Conservation (phyloP, 2,113 vertebrate species). For the Mesoclemmys tuberculata region DNA sequence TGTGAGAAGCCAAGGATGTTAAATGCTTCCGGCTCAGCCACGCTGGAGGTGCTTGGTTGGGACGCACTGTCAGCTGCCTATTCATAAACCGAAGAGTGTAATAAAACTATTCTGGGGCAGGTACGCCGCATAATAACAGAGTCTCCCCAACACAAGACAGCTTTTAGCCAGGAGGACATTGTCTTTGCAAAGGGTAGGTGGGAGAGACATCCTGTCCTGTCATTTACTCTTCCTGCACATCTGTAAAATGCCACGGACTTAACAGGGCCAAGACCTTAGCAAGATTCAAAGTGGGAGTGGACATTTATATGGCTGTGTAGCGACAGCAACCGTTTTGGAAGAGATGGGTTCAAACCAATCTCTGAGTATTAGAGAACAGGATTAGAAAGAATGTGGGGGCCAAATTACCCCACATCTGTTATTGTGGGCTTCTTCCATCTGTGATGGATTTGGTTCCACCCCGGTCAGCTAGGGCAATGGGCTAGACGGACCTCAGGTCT, state of each 20-base stretch:
- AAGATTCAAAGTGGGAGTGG: background rate
- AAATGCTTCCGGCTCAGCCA: background rate
- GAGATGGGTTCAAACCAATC: background rate
- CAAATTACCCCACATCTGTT: no score
- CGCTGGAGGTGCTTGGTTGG: background rate
- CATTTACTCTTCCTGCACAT: background rate
- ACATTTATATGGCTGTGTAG: background rate
- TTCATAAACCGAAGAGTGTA: background rate
- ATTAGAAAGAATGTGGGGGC: no score
- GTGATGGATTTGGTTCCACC: background rate
- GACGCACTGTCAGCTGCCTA: conserved; percentile 32
- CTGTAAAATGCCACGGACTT: background rate
- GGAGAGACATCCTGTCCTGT: rapidly evolving
- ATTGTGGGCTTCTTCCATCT: background rate
- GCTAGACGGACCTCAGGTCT: background rate
- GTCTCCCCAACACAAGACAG: background rate
- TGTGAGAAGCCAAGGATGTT: background rate
- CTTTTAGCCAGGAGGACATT: rapidly evolving
- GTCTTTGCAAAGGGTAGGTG: no score
- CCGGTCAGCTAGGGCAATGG: background rate
- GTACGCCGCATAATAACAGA: background rate
- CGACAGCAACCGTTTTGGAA: background rate
- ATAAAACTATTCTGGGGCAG: conserved; percentile 34
- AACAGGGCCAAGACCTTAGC: background rate
- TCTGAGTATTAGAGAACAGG: background rate